A percentile compares a stretch with the other conserved stretches of the same genome.
These are phyloP conservation scores for Teleiodes luculella DNA, from an alignment of 2,888 invertebrate genomes.

Conservation along the genomic window DNA sequence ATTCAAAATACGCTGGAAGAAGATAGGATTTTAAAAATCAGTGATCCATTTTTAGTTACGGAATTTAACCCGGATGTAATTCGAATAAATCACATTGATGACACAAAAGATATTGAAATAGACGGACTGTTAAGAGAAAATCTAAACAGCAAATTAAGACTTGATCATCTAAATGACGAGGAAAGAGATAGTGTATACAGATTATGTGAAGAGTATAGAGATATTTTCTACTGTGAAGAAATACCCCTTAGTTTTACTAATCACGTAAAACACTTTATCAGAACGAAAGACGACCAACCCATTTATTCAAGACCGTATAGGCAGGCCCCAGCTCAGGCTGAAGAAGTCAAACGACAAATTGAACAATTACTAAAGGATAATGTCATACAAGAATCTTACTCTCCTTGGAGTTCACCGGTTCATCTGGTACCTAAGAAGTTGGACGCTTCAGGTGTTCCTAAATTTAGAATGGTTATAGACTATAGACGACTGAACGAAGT, in stretches of 20 bases:
- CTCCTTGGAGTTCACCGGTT: constrained; percentile 30
- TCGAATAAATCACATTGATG: neutral
- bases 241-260: constrained; percentile 27
- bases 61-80: neutral
- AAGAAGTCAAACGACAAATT: constrained; percentile 14
- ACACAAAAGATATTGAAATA: neutral
- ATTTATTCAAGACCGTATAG: constrained; percentile 19
- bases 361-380: constrained; percentile 24
- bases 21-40: neutral
- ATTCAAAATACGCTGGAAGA: neutral
- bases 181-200: constrained; percentile 17
- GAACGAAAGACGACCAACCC: constrained; percentile 25
- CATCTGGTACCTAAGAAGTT: constrained; percentile 34
- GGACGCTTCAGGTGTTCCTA: constrained; percentile 29
- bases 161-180: constrained; percentile 23
- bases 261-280: constrained; percentile 35
- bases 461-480: constrained; percentile 40
- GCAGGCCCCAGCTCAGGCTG: neutral
- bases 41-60: neutral
- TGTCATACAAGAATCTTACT: constrained; percentile 20
- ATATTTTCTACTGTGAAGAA: constrained; percentile 32
- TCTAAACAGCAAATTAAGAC: constrained; percentile 15
- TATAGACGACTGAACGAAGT: constrained; percentile 30
- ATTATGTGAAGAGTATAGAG: constrained; percentile 25
- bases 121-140: constrained; percentile 14